Evolutionary conservation across 2,113 vertebrate genomes (phyloP).

Genomic region (Poicephalus gulielmi): DNA sequence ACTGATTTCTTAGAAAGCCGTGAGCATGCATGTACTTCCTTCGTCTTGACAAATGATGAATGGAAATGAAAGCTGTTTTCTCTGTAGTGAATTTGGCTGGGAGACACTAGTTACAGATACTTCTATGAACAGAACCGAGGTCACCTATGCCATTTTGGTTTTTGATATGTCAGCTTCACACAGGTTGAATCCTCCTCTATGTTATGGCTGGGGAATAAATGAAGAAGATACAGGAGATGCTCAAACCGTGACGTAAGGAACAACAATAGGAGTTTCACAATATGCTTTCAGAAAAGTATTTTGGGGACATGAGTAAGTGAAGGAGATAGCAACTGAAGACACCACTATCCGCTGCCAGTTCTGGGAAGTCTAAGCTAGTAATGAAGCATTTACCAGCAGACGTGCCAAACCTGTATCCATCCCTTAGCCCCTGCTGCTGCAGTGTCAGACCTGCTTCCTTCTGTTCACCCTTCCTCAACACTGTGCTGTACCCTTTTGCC

Average conservation of each 20-base stretch:
- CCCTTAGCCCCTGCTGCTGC: not conserved
- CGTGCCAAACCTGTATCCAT: not conserved
- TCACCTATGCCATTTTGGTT: not conserved
- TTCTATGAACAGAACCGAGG: not conserved
- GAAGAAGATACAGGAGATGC: not conserved
- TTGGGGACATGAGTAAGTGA: not conserved
- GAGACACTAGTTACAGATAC: not conserved
- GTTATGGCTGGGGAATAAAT: not conserved
- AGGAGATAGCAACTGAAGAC: not conserved
- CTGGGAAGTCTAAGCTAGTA: not conserved
- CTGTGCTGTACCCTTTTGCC: fast-evolving
- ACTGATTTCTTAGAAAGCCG: not conserved
- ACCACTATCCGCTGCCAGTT: not conserved
- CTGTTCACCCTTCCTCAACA: not conserved
- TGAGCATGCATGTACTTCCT: not conserved
- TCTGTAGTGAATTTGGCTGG: too few species aligned
- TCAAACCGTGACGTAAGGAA: not conserved
- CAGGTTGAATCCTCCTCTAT: not conserved
- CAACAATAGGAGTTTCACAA: not conserved
- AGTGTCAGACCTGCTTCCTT: not conserved
- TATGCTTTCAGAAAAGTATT: not conserved
- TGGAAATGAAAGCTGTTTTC: not conserved
- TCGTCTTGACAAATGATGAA: not conserved
- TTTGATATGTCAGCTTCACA: not conserved
- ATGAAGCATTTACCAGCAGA: not conserved